Evolutionary conservation across 2,797 vertebrate genomes (phyloP).

Genomic region (Philypnodon macrostomus): DNA sequence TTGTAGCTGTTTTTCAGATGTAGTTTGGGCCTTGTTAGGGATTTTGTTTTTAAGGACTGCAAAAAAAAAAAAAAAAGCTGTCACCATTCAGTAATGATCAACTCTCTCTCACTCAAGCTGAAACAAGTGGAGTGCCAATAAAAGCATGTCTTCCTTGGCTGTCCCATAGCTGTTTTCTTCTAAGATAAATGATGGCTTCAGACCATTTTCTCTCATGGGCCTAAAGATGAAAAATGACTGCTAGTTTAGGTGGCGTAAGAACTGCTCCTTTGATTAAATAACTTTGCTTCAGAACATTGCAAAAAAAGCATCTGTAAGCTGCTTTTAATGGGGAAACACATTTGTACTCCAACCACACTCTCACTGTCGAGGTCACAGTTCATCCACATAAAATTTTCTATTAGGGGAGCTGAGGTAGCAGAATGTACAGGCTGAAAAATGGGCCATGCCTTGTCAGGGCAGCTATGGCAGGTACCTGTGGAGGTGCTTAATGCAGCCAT

Average conservation of each 20-base stretch:
- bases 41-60: background rate
- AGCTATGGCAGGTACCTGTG: slow-evolving; percentile 71
- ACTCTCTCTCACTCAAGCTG: slow-evolving; percentile 1
- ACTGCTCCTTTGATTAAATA: slow-evolving; percentile 81
- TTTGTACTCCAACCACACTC: slow-evolving; percentile 73
- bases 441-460: slow-evolving; percentile 69
- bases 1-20: background rate
- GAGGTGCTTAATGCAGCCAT: slow-evolving; percentile 57
- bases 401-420: slow-evolving; percentile 87
- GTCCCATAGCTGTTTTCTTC: slow-evolving; percentile 52
- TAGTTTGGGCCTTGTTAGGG: background rate
- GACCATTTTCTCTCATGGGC: slow-evolving; percentile 68
- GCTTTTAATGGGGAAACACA: slow-evolving; percentile 82
- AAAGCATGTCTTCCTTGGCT: slow-evolving; percentile 21
- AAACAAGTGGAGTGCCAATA: slow-evolving; percentile 18
- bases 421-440: slow-evolving; percentile 84
- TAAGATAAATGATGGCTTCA: slow-evolving; percentile 74
- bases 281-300: slow-evolving; percentile 73
- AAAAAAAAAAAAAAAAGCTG: slow-evolving; percentile 6
- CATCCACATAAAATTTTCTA: slow-evolving; percentile 73
- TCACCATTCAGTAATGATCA: background rate
- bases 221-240: slow-evolving; percentile 76
- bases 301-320: slow-evolving; percentile 82
- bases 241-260: slow-evolving; percentile 75
- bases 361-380: slow-evolving; percentile 79